Evolutionary conservation across 2,888 invertebrate species (phyloP).

Genomic region (Agriopis aurantiaria): DNA sequence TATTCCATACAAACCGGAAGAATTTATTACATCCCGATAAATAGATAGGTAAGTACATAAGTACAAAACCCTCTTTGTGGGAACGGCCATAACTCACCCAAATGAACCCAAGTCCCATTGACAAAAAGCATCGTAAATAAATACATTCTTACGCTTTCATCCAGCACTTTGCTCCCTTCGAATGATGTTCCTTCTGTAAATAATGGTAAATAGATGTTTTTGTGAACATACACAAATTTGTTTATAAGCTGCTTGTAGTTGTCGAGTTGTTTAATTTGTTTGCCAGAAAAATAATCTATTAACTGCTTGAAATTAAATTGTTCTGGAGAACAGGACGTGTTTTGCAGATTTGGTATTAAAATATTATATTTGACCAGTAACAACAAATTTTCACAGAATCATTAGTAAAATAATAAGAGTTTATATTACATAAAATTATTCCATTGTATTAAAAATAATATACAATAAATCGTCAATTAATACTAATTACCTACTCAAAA

Average conservation of each 20-base stretch:
- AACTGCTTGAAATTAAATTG: background rate
- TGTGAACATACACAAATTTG: constrained; percentile 52
- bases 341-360: background rate
- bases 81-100: constrained; percentile 75
- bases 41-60: constrained; percentile 62
- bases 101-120: constrained; percentile 72
- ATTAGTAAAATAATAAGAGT: no score
- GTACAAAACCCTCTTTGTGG: constrained; percentile 70
- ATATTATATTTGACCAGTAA: background rate
- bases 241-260: constrained; percentile 44
- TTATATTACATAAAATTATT: no score
- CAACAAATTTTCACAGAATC: no score
- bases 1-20: constrained; percentile 58
- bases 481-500: no score
- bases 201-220: constrained; percentile 59
- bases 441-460: no score
- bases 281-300: background rate
- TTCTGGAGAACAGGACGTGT: no score
- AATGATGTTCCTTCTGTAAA: constrained; percentile 60
- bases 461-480: no score
- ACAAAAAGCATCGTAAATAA: constrained; percentile 78
- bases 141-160: constrained; percentile 64
- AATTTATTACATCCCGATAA: constrained; percentile 76
- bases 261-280: constrained; percentile 15
- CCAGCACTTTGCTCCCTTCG: constrained; percentile 59